Percentiles rank a stretch among this genome's conserved stretches.
Evolutionary conservation across 2,888 invertebrate genomes (phyloP).

Genomic region (Dendrolimus houi): DNA sequence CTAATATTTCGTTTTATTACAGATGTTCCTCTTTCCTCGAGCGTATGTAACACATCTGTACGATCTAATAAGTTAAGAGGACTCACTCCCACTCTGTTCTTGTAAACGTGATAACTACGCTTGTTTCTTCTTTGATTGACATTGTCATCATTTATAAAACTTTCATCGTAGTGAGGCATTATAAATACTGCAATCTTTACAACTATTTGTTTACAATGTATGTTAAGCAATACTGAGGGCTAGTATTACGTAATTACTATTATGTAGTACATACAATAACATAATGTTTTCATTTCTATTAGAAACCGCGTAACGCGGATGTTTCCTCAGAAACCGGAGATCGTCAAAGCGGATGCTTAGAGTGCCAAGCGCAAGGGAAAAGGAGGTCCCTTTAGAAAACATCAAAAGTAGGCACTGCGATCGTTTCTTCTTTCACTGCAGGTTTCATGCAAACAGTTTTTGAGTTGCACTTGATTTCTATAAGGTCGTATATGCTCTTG

Average conservation of each 20-base stretch:
- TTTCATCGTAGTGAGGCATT: conserved; percentile 74
- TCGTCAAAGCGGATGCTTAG: conserved; percentile 29
- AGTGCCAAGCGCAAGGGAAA: conserved; percentile 31
- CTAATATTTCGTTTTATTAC: conserved; percentile 63
- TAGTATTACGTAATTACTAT: too few species aligned
- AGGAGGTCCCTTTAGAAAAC: conserved; percentile 59
- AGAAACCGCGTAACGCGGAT: conserved; percentile 23
- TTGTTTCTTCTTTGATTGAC: conserved; percentile 68
- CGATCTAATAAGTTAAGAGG: conserved; percentile 47
- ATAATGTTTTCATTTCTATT: conserved; percentile 14
- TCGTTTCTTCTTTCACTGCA: conserved; percentile 9
- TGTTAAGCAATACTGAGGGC: too few species aligned
- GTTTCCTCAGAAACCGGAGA: conserved; percentile 36
- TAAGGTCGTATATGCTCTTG: conserved; percentile 9
- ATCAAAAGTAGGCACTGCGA: conserved; percentile 49
- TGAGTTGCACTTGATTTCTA: conserved; percentile 12
- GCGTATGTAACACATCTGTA: conserved; percentile 44
- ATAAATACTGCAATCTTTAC: conserved; percentile 3
- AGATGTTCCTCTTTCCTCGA: conserved; percentile 56
- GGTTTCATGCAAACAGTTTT: conserved; percentile 5
- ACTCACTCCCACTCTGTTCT: conserved; percentile 43
- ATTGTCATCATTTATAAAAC: conserved; percentile 66
- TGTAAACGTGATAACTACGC: conserved; percentile 68
- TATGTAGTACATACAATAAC: too few species aligned
- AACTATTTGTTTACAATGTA: too few species aligned